Base-by-base conservation (phyloP, 30 jellyfish, hydroid and myxozoan genomes). In the Rhopilema esculentum region DNA sequence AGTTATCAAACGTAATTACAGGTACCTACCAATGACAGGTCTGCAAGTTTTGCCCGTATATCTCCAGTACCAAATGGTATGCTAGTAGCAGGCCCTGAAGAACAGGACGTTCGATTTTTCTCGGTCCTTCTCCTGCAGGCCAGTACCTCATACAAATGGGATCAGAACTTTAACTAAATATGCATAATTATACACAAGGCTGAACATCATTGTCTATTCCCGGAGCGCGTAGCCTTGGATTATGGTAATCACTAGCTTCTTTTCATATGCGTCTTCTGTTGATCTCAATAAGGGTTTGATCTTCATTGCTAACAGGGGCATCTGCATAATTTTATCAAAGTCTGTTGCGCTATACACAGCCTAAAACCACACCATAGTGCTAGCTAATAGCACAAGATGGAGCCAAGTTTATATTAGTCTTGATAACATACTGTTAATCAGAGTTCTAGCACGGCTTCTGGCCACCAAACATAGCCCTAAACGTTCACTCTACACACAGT, bases 131-230 rank as follows among this genome's bases (percentile, higher is more conserved):
- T 73, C 77, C 82, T 20, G 57, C 83, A 33, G 88, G 74, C 84
- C 81, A 74, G 84, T 53, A 33, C 94, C 66, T 68, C 73, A 80
- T 71, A 80, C 90, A 80, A 73, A 72, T 70, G 88, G 63, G 84
- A 79, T 73, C 88, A 67, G 28, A 49, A 33, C 27, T 61, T 31
- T 31, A 52, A 28, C 79, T 74, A 48, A 63, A 72, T 85, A 85
- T 85, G 94, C 88, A 85, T 85, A 85, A 85, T 85, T 85, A 85
- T 75, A 57, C 94, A 74, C 89, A 72, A 33, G 22, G 53, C 9
- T 85, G 79, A 74, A 32, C 94, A 84, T 88, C 83, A 53, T 85
- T 85, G 94, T 85, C 94, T 85, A 66, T 9, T 57, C 86, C 87
- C 79, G 88, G 85, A 85, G 84, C 74, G 94, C 77, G 27, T 83